Percentiles rank a stretch among this genome's conserved stretches.
Evolutionary conservation across 2,797 vertebrate genomes (phyloP).

Genomic region (Alca torda): DNA sequence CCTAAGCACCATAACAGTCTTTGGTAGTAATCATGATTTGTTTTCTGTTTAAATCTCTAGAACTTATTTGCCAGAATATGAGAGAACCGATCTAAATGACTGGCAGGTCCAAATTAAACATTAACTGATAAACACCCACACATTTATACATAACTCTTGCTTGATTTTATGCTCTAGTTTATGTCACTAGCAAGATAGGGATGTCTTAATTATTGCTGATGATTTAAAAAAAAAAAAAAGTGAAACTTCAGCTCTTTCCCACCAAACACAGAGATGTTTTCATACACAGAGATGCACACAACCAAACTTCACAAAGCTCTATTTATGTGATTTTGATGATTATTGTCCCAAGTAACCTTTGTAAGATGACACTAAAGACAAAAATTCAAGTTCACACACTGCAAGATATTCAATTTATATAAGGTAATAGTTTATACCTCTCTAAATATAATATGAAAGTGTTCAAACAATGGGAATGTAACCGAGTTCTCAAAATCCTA

Average conservation of each 20-base stretch:
- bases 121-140: not conserved
- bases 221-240: not conserved
- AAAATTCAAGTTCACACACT: not conserved
- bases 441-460: not conserved
- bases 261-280: not conserved
- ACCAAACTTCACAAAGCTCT: not conserved
- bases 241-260: not conserved
- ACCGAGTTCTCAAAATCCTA: not conserved
- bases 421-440: not conserved
- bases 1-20: not conserved
- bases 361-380: not conserved
- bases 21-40: not conserved
- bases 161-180: not conserved
- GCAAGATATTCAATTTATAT: not conserved
- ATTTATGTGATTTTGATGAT: not conserved
- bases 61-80: not conserved
- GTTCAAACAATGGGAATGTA: not conserved
- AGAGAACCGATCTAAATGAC: not conserved
- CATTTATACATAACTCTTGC: not conserved
- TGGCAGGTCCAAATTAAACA: not conserved
- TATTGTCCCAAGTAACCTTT: not conserved
- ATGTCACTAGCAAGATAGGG: not conserved
- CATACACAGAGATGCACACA: rapidly evolving
- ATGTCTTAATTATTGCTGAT: not conserved
- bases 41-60: not conserved